A percentile compares a stretch with the other conserved stretches of the same genome.
Conservation (phyloP, 2,113 vertebrate species). For the Crotalus viridis region DNA sequence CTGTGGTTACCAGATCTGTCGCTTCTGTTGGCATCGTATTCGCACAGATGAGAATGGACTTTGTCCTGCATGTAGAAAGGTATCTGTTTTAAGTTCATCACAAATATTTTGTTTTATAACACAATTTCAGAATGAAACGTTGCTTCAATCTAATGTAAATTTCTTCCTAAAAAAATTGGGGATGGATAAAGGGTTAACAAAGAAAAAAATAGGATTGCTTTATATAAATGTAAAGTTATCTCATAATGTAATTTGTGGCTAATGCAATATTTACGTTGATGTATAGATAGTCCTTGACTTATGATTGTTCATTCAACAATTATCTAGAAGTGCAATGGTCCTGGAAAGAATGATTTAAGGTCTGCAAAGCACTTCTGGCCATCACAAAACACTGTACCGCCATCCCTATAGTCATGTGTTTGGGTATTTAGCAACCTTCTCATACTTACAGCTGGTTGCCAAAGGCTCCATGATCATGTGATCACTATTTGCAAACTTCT, state of each 20-base stretch:
- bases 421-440: not conserved
- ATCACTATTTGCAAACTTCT: not conserved
- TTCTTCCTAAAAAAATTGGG: not conserved
- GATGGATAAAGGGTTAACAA: not conserved
- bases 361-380: not conserved
- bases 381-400: not conserved
- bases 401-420: not conserved
- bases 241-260: not conserved
- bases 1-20: slow-evolving; percentile 98
- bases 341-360: not conserved
- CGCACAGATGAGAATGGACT: slow-evolving; percentile 99
- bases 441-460: not conserved
- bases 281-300: not conserved
- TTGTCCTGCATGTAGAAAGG: slow-evolving; percentile 99
- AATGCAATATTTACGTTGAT: not conserved
- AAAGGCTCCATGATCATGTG: not conserved
- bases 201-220: not conserved
- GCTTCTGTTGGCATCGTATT: slow-evolving; percentile 99
- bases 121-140: slow-evolving; percentile 36
- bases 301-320: not conserved
- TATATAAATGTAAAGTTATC: not conserved
- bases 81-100: slow-evolving; percentile 58
- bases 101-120: slow-evolving; percentile 31
- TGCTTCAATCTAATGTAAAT: slow-evolving; percentile 10
- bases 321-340: not conserved